phyloP scores from a whole-genome alignment of 2,113 vertebrate species.

The Candoia aspera region DNA sequence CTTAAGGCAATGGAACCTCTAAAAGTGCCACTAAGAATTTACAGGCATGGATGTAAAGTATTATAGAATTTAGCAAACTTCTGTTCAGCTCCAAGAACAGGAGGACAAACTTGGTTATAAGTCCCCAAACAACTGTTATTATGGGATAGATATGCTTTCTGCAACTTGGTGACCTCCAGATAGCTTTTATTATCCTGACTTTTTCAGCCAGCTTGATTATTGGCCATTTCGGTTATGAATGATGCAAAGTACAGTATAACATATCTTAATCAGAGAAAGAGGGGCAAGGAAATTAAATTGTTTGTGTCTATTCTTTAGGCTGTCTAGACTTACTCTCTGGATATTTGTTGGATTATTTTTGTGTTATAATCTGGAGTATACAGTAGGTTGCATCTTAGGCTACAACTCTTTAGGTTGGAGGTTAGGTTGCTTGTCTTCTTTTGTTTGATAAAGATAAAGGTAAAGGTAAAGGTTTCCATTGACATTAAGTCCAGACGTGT shows the following conservation, averaged over 20 bases:
- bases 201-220: neutral
- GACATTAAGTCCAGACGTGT: too few relatives aligned
- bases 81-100: neutral
- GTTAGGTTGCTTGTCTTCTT: neutral
- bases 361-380: neutral
- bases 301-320: neutral
- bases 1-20: neutral
- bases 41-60: too few relatives aligned
- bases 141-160: neutral
- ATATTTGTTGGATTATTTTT: neutral
- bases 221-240: neutral
- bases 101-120: neutral
- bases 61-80: neutral
- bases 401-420: neutral
- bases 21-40: too few relatives aligned
- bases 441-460: neutral
- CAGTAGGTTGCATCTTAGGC: neutral
- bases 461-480: too few relatives aligned
- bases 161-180: neutral
- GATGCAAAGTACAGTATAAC: neutral
- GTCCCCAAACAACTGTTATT: neutral
- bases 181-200: neutral
- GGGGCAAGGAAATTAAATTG: neutral
- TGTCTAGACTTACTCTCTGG: neutral
- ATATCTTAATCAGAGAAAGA: neutral